A percentile compares a stretch with the other conserved stretches of the same genome.
Conservation (phyloP, 2,888 invertebrate species). For the Polydrusus tereticollis region DNA sequence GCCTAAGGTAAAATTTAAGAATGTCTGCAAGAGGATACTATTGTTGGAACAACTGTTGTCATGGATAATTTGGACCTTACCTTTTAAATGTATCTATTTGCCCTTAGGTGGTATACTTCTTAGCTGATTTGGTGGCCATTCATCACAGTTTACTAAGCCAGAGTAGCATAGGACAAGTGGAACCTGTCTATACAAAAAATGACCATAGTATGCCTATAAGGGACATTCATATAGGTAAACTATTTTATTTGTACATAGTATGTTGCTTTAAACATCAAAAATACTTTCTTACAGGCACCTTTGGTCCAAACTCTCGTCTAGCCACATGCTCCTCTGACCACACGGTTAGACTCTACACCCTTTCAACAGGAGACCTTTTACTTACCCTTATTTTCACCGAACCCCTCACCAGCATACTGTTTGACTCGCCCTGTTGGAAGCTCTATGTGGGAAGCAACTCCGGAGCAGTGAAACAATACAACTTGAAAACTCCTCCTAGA, state of each 20-base stretch:
- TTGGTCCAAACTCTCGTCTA: constrained; percentile 77
- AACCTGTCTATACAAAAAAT: constrained; percentile 79
- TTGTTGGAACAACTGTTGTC: too few relatives aligned
- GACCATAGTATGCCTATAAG: constrained; percentile 86
- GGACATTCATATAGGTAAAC: constrained; percentile 80
- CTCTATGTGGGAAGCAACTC: constrained; percentile 81
- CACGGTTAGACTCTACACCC: constrained; percentile 85
- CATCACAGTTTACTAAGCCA: constrained; percentile 64
- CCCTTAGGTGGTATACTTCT: constrained; percentile 79
- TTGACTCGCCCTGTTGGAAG: constrained; percentile 78
- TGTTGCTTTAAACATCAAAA: not conserved
- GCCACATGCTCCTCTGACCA: constrained; percentile 85
- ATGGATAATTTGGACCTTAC: too few relatives aligned
- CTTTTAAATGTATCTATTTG: too few relatives aligned
- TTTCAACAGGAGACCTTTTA: constrained; percentile 77
- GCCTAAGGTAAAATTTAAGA: too few relatives aligned
- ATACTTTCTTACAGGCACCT: constrained; percentile 51
- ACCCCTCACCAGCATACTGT: constrained; percentile 76
- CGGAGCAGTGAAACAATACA: constrained; percentile 79
- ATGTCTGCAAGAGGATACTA: too few relatives aligned
- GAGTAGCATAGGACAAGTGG: constrained; percentile 70
- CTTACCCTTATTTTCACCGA: constrained; percentile 81
- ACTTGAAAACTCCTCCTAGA: constrained; percentile 77
- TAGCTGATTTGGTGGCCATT: constrained; percentile 66
- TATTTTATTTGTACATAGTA: not conserved